phyloP scores from a whole-genome alignment of 2,113 vertebrate genomes.

The Scomber scombrus region DNA sequence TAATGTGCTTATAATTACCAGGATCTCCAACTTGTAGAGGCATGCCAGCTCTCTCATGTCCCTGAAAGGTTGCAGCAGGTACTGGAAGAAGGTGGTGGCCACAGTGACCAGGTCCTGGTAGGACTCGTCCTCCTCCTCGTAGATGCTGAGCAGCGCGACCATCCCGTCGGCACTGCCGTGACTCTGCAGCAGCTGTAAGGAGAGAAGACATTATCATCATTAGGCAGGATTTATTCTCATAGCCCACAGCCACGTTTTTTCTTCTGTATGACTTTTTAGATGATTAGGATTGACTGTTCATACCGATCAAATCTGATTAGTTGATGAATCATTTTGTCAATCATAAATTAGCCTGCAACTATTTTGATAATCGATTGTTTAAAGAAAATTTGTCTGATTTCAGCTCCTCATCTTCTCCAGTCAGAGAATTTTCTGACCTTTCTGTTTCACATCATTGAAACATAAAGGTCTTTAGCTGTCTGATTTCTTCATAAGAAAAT shows the following conservation, averaged over 20 bases:
- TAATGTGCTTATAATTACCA: conserved; percentile 81
- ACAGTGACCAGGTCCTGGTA: conserved; percentile 91
- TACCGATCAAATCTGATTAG: no score
- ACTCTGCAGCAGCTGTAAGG: conserved; percentile 88
- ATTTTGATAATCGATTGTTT: no score
- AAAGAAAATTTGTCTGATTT: no score
- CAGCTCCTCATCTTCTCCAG: no score
- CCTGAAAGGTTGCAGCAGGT: conserved; percentile 94
- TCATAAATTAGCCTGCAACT: no score
- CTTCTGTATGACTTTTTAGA: background rate
- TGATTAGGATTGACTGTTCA: background rate
- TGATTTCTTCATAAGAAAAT: background rate
- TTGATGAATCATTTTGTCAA: no score
- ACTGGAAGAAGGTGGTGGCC: conserved; percentile 94
- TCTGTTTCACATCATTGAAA: no score
- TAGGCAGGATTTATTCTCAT: background rate
- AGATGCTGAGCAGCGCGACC: conserved; percentile 90
- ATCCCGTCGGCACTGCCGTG: conserved; percentile 87
- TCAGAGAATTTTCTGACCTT: no score
- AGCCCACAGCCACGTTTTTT: background rate
- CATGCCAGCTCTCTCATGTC: conserved; percentile 94
- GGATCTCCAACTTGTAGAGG: conserved; percentile 92
- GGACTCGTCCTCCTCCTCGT: conserved; percentile 90
- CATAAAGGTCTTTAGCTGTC: background rate
- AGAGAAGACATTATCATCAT: background rate